Percentiles rank a stretch among this genome's conserved stretches.
phyloP scores from a whole-genome alignment of 2,113 vertebrate genomes.

The Donacobius atricapilla region DNA sequence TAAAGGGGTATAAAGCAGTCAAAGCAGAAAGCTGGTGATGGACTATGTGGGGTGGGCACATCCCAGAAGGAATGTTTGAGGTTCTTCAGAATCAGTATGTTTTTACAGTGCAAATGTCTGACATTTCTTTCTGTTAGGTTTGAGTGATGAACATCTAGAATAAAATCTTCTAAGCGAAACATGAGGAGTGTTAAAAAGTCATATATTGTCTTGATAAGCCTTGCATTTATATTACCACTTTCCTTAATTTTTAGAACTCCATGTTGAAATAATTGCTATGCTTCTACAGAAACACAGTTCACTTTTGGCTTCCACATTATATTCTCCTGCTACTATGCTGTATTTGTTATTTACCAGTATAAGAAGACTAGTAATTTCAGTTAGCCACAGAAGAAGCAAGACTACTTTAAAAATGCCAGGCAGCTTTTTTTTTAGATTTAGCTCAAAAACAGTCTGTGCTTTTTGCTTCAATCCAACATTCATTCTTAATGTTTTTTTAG shows the following conservation, averaged over 20 bases:
- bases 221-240: neutral
- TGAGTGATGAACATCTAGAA: neutral
- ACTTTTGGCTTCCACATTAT: neutral
- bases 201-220: neutral
- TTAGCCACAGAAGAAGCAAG: neutral
- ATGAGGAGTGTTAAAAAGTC: neutral
- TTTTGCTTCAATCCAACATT: neutral
- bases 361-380: neutral
- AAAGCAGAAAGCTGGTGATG: neutral
- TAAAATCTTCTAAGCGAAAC: neutral
- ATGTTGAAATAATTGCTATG: neutral
- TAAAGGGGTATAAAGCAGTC: neutral
- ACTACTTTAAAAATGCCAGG: neutral
- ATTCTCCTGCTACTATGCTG: neutral
- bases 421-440: neutral
- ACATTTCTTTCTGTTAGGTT: neutral
- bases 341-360: neutral
- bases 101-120: neutral
- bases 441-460: neutral
- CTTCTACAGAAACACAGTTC: neutral
- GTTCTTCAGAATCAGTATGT: neutral
- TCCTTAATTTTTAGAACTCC: neutral
- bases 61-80: neutral
- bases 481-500: neutral
- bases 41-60: neutral